phyloP scores from a whole-genome alignment of 2,888 invertebrate species.

The Blastobasis adustella region DNA sequence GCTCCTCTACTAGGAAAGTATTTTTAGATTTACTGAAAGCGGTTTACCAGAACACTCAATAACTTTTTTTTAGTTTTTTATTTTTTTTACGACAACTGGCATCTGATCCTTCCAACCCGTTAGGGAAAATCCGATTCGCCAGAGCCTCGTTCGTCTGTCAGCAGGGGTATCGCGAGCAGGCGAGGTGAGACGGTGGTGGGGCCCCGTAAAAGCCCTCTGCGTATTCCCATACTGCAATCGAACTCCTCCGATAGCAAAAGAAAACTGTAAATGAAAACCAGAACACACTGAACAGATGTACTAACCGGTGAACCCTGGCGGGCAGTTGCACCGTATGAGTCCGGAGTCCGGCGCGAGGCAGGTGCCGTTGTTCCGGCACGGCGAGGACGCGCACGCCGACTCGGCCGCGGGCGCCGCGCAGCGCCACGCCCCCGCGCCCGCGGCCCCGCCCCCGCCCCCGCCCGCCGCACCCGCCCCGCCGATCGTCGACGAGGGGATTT shows the following conservation, averaged over 20 bases:
- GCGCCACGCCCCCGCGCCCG: constrained; percentile 64
- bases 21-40: too few species aligned
- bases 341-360: constrained; percentile 79
- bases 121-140: too few species aligned
- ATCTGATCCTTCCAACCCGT: too few species aligned
- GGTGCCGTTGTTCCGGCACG: constrained; percentile 86
- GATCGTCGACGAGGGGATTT: constrained; percentile 55
- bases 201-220: background rate
- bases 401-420: constrained; percentile 77
- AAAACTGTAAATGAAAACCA: too few species aligned
- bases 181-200: background rate
- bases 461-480: constrained; percentile 75
- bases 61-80: too few species aligned
- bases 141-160: too few species aligned
- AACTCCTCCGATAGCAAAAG: too few species aligned
- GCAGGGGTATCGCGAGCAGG: too few species aligned
- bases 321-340: constrained; percentile 83
- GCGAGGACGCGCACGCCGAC: constrained; percentile 78
- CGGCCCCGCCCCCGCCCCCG: constrained; percentile 52
- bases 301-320: constrained; percentile 49
- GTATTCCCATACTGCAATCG: too few species aligned
- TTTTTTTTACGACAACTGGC: too few species aligned
- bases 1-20: too few species aligned
- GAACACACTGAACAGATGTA: constrained; percentile 1
- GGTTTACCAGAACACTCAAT: too few species aligned